These are phyloP conservation scores for Acromyrmex heyeri DNA, from an alignment of 1,140 invertebrate species.

Conservation along the genomic window DNA sequence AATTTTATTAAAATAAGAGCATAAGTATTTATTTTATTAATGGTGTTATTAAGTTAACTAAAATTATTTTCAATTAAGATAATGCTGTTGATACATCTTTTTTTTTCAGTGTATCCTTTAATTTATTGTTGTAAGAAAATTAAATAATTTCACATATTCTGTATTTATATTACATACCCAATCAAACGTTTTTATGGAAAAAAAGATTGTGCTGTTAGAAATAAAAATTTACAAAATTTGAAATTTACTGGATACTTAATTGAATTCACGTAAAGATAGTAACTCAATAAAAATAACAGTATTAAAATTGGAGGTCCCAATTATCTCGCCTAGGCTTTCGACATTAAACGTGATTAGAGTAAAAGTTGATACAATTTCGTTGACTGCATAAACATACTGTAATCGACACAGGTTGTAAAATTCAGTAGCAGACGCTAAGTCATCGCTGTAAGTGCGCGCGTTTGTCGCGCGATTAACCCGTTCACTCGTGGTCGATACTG, in stretches of 20 bases:
- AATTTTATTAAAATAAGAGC: no score
- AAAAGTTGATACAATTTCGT: conserved; percentile 49
- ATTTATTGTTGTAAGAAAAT: background rate
- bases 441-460: conserved; percentile 36
- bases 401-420: conserved; percentile 30
- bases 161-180: background rate
- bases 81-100: no score
- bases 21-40: no score
- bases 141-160: background rate
- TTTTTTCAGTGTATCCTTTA: background rate
- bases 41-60: no score
- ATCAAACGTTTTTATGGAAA: background rate
- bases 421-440: conserved; percentile 41
- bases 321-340: conserved; percentile 23
- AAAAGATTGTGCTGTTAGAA: background rate
- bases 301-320: background rate
- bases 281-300: background rate
- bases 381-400: conserved; percentile 7
- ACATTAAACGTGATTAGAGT: conserved; percentile 8
- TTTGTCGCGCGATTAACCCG: conserved; percentile 65
- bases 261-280: background rate
- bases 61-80: no score
- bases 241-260: conserved; percentile 3
- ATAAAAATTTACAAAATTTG: background rate
- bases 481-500: conserved; percentile 60